A percentile compares a stretch with the other conserved stretches of the same genome.
phyloP scores from a whole-genome alignment of 1,140 invertebrate genomes.

The Conus betulinus region DNA sequence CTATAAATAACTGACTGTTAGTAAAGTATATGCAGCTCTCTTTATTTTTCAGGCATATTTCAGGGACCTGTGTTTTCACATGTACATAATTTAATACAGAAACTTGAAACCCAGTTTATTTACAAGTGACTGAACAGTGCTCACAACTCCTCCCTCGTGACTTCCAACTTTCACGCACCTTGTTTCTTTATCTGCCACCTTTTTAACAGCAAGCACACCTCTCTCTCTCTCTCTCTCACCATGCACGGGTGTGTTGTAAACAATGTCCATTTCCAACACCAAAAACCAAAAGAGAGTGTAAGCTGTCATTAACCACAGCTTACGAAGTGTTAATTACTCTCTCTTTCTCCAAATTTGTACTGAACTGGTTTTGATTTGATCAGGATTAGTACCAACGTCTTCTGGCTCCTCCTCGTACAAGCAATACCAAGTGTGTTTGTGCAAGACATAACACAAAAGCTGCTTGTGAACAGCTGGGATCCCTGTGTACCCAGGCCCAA shows the following conservation, averaged over 20 bases:
- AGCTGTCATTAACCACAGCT: too few relatives aligned
- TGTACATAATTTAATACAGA: neutral
- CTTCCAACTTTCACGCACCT: neutral
- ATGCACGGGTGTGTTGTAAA: neutral
- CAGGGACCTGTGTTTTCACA: neutral
- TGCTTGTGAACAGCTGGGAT: too few relatives aligned
- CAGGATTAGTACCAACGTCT: neutral
- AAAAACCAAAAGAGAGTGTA: too few relatives aligned
- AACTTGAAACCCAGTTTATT: neutral
- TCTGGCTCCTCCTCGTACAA: too few relatives aligned
- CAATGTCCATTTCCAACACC: too few relatives aligned
- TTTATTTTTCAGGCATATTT: neutral
- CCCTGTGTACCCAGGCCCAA: too few relatives aligned
- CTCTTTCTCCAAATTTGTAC: too few relatives aligned
- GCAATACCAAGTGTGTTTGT: too few relatives aligned
- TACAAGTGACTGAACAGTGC: neutral
- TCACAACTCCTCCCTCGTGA: neutral
- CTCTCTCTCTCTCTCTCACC: neutral
- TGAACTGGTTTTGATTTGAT: too few relatives aligned
- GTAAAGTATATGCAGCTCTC: neutral
- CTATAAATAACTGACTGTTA: neutral
- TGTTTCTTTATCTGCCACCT: neutral
- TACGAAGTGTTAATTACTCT: too few relatives aligned
- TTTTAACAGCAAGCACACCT: neutral
- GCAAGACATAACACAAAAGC: too few relatives aligned